Base-by-base conservation (phyloP, 2,797 vertebrate genomes). In the Hemibagrus guttatus region DNA sequence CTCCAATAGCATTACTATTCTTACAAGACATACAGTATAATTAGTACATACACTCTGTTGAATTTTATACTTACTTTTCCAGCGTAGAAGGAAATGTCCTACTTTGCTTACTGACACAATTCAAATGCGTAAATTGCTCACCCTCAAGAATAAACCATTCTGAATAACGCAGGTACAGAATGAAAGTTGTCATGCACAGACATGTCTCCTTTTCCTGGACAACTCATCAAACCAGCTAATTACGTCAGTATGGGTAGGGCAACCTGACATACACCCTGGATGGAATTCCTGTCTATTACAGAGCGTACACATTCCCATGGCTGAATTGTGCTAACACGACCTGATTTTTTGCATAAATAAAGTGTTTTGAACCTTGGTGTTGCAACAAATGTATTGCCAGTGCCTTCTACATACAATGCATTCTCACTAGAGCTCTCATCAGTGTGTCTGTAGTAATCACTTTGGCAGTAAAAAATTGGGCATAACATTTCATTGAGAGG, bases 201-300 rank as follows among this genome's bases (percentile, higher is more conserved):
- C 80, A 16, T 82, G 80, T 66, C 80, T 66, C 31, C 42, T 13
- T 66, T 52, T 12, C 6, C 80, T 31, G 80, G 17, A 23, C 21
- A 66, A 64, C 80, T 31, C 16, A 52, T 64, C 59, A 81, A 64
- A 81, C 80, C 42, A 12, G 80, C 61, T 81, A 64, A 64, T 19
- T 64, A 64, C 23, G 21, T 81, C 78, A 81, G 35, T 61, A 35
- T 0, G 9, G 21, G 13, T 49, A 39, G 8, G 8, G 6, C 79
- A 81, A 63, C 13, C 19, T 23, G 52, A 13, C 56, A 13, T 79
- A 59, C 76, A 81, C 79, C 61, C 39, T 64, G 14, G 14, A 28
- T 42, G 58, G 13, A 23, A 26, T 80, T 9, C 17, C 31, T 39
- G 19, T 39, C 31, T 11, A 59, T 80, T 81, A 28, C 23, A 64